phyloP scores from a whole-genome alignment of 2,113 vertebrate genomes.

The Albula goreensis region DNA sequence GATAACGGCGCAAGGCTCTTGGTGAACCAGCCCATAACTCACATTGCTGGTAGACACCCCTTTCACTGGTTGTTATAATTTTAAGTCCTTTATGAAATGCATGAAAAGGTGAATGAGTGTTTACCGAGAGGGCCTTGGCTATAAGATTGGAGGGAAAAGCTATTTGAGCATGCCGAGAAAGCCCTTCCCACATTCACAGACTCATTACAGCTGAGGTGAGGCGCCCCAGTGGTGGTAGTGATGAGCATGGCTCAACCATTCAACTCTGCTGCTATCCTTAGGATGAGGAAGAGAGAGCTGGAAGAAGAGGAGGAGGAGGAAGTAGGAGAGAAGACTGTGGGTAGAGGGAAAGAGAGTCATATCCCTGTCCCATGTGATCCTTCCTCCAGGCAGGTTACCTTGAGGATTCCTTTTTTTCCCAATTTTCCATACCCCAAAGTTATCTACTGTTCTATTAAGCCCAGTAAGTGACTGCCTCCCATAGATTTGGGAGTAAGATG shows the following conservation, averaged over 20 bases:
- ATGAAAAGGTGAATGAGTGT: slow-evolving; percentile 48
- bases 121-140: slow-evolving; percentile 38
- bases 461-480: no score
- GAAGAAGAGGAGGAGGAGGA: not conserved
- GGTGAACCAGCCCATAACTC: slow-evolving; percentile 35
- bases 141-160: slow-evolving; percentile 51
- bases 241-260: slow-evolving; percentile 26
- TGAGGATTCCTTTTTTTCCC: no score
- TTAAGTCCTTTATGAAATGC: slow-evolving; percentile 39
- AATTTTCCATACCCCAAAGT: no score
- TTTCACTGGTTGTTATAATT: slow-evolving; percentile 48
- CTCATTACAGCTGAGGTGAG: slow-evolving; percentile 39
- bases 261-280: not conserved
- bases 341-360: no score
- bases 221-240: not conserved
- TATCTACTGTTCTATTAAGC: no score
- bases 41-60: slow-evolving; percentile 48
- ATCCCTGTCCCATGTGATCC: no score
- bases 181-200: slow-evolving; percentile 26
- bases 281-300: not conserved
- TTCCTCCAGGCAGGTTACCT: no score
- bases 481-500: no score
- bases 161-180: slow-evolving; percentile 41
- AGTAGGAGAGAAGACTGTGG: not conserved
- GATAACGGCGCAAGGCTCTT: slow-evolving; percentile 46